These are phyloP conservation scores for Onychomys arenicola DNA, from an alignment of 2,797 vertebrate genomes.

Conservation along the genomic window DNA sequence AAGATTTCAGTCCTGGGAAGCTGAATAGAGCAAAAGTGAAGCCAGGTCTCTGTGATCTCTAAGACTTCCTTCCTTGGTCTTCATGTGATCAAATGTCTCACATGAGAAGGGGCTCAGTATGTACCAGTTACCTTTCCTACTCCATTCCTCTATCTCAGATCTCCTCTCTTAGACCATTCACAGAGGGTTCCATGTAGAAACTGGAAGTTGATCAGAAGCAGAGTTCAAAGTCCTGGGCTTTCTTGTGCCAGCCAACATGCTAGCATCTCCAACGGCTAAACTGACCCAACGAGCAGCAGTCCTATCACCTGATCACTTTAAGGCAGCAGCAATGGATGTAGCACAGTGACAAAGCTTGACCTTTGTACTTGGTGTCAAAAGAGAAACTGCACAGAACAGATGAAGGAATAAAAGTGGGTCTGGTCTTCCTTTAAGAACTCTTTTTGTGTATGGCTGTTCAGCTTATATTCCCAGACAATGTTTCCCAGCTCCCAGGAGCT, in stretches of 20 bases:
- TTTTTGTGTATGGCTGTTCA: not conserved
- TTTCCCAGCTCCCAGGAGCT: not conserved
- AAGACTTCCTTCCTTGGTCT: not conserved
- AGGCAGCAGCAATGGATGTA: not conserved
- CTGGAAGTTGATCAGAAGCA: slow-evolving; percentile 45
- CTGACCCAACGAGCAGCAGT: not conserved
- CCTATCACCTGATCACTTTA: not conserved
- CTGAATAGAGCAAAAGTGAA: not conserved
- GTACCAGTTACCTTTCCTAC: not conserved
- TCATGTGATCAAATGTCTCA: not conserved
- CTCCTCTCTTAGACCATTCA: not conserved
- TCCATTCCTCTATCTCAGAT: slow-evolving; percentile 5
- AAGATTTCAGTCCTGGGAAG: not conserved
- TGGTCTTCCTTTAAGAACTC: slow-evolving; percentile 11
- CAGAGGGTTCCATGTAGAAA: slow-evolving; percentile 37
- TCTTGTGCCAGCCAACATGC: slow-evolving; percentile 31
- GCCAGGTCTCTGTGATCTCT: not conserved
- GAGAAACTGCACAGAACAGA: slow-evolving; percentile 33
- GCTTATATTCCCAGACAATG: slow-evolving; percentile 27
- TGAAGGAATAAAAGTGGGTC: slow-evolving; percentile 20
- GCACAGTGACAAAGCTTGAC: slow-evolving; percentile 37
- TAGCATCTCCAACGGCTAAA: slow-evolving; percentile 51
- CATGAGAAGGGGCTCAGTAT: not conserved
- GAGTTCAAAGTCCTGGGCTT: slow-evolving; percentile 67
- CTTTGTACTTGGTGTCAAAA: slow-evolving; percentile 51